Evolutionary conservation across 2,888 invertebrate species (phyloP).

Genomic region (Parascotia fuliginaria): DNA sequence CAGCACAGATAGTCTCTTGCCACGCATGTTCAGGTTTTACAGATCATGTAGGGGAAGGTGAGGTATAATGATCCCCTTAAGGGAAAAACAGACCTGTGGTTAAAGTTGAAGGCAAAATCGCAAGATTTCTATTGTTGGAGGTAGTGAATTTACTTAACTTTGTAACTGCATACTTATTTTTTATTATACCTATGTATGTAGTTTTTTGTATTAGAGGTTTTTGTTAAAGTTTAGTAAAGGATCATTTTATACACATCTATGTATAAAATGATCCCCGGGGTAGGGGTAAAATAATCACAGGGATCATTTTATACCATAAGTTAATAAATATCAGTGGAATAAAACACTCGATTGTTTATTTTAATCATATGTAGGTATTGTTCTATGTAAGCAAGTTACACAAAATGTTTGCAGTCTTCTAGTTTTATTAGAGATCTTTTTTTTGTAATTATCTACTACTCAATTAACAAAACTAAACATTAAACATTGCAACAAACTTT

Average conservation of each 20-base stretch:
- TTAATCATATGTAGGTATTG: no score
- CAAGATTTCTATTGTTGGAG: conserved; percentile 6
- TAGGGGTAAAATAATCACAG: no score
- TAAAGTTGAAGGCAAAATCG: conserved; percentile 1
- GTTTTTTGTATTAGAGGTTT: background rate
- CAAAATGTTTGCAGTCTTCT: background rate
- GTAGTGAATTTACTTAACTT: conserved; percentile 11
- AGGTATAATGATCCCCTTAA: no score
- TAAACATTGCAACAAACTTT: no score
- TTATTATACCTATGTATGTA: conserved; percentile 6
- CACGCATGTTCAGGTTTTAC: no score
- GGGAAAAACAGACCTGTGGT: no score
- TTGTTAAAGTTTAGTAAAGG: conserved; percentile 10
- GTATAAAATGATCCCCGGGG: conserved; percentile 11
- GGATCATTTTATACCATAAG: conserved; percentile 10
- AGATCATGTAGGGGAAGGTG: no score
- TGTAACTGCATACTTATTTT: conserved; percentile 11
- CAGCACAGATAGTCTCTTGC: conserved; percentile 16
- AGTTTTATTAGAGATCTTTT: background rate
- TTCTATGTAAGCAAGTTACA: no score
- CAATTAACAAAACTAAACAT: background rate
- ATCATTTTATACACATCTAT: conserved; percentile 3
- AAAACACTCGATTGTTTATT: conserved; percentile 2
- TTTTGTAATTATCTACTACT: background rate
- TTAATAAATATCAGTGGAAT: conserved; percentile 7